Percentiles rank a stretch among this genome's conserved stretches.
Conservation (phyloP, 2,797 vertebrate species). For the Melanotaenia parkinsoni region DNA sequence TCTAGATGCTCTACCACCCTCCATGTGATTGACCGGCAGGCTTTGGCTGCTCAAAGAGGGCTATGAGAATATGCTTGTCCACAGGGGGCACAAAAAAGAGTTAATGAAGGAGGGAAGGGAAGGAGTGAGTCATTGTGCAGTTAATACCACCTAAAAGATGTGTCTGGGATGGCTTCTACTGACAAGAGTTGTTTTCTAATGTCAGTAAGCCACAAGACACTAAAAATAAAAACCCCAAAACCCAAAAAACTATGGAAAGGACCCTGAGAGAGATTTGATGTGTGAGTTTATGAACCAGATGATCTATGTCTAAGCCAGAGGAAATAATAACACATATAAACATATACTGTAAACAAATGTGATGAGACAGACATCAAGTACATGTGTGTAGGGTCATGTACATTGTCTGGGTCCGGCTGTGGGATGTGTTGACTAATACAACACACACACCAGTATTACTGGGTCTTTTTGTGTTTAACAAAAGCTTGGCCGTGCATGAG, state of each 20-base stretch:
- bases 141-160: constrained; percentile 54
- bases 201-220: constrained; percentile 21
- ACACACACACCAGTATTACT: neutral
- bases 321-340: neutral
- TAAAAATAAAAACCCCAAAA: constrained; percentile 43
- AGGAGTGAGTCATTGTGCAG: constrained; percentile 60
- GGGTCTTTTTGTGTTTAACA: constrained; percentile 2
- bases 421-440: constrained; percentile 23
- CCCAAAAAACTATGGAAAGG: constrained; percentile 17
- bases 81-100: constrained; percentile 23
- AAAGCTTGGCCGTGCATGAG: constrained; percentile 24
- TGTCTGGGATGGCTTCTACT: constrained; percentile 41
- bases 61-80: constrained; percentile 42
- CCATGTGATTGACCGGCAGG: constrained; percentile 28
- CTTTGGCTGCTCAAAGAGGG: constrained; percentile 26
- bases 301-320: neutral
- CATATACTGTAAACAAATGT: neutral
- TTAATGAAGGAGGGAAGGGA: constrained; percentile 47
- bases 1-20: constrained; percentile 29
- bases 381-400: constrained; percentile 16
- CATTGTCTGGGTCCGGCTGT: constrained; percentile 10
- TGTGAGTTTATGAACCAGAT: constrained; percentile 12
- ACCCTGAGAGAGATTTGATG: neutral
- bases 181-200: constrained; percentile 33
- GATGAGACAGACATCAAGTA: constrained; percentile 16